Evolutionary conservation across 2,888 invertebrate species (phyloP), one percentile per base, ranked within the genome.

Genomic region (Empis livida): DNA sequence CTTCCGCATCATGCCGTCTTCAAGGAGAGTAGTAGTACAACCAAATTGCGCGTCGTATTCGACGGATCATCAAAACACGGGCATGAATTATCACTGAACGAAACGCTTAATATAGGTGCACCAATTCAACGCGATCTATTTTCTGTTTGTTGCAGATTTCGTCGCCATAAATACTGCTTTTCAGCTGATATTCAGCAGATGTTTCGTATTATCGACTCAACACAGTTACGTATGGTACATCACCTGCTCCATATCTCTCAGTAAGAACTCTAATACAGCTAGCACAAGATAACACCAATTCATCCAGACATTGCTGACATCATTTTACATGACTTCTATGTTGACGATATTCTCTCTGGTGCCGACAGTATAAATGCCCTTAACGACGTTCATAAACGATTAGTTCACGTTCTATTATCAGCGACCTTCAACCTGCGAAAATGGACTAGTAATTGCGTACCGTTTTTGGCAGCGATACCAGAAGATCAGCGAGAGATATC

Each of bases 191-290:
- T 53, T 8, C 43, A 50, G 10, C 52, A 55, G 23, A 54, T 54
- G 52, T 53, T 54, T 37, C 49, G 51, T 48, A 53, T 42, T 53
- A 44, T 44, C 47, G 51, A 9, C 11, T 52, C 8, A 49, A 50
- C n/a, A 54, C 53, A 8, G 53, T 54, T 2, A 52, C 53, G 1
- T 54, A 54, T 27, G 51, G 52, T 5, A 54, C 53, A 1, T 46
- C 51, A 10, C 52, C 46, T 2, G 51, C 46, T 8, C 52, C 53
- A 1, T 53, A 48, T 17, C 42, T 53, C 11, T 49, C 51, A 9
- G 54, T 53, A 10, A 31, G 53, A 30, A 51, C 52, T 2, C 37
- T 51, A 3, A 43, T 51, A 50, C 50, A 54, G 35, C 53, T 1
- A 8, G n/a, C n/a, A n/a, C n/a, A 17, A 1, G 49, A 56, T 16